These are phyloP conservation scores for Etheostoma spectabile DNA, from an alignment of 2,113 vertebrate genomes.

Conservation along the genomic window DNA sequence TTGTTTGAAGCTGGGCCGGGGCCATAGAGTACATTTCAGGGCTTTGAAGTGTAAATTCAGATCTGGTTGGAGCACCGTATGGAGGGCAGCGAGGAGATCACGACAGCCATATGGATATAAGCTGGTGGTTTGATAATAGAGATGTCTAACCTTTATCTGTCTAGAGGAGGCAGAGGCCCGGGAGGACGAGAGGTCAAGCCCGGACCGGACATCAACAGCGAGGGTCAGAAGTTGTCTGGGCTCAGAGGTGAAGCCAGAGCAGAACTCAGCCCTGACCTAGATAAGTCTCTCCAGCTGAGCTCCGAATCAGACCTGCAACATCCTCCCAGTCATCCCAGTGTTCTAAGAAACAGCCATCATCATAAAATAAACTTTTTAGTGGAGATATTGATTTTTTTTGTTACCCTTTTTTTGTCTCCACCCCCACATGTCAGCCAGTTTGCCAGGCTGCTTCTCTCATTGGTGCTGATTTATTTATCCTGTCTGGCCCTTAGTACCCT, in stretches of 20 bases:
- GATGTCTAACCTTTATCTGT: slow-evolving; percentile 30
- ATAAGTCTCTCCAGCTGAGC: slow-evolving; percentile 40
- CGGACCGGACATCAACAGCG: not conserved
- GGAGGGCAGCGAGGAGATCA: slow-evolving; percentile 39
- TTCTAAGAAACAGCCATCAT: slow-evolving; percentile 68
- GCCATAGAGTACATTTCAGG: slow-evolving; percentile 21
- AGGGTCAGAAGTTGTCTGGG: slow-evolving; percentile 31
- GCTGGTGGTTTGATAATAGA: slow-evolving; percentile 32
- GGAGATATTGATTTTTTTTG: slow-evolving; percentile 76
- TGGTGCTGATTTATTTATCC: slow-evolving; percentile 68
- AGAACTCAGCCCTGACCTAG: slow-evolving; percentile 55
- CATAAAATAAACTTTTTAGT: slow-evolving; percentile 77
- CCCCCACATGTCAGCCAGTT: slow-evolving; percentile 49
- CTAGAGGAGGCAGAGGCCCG: not conserved
- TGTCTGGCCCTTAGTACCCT: slow-evolving; percentile 48
- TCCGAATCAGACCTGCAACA: slow-evolving; percentile 39
- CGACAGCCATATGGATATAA: slow-evolving; percentile 33
- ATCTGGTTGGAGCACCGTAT: slow-evolving; percentile 46
- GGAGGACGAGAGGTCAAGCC: slow-evolving; percentile 27
- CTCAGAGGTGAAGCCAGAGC: slow-evolving; percentile 42
- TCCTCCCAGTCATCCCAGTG: slow-evolving; percentile 24
- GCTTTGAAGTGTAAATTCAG: slow-evolving; percentile 72
- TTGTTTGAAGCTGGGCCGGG: slow-evolving; percentile 68
- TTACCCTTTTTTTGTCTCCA: slow-evolving; percentile 54
- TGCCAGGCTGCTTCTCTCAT: slow-evolving; percentile 50